Evolutionary conservation across 1,140 invertebrate species (phyloP).

Genomic region (Euura saliciscinereae): DNA sequence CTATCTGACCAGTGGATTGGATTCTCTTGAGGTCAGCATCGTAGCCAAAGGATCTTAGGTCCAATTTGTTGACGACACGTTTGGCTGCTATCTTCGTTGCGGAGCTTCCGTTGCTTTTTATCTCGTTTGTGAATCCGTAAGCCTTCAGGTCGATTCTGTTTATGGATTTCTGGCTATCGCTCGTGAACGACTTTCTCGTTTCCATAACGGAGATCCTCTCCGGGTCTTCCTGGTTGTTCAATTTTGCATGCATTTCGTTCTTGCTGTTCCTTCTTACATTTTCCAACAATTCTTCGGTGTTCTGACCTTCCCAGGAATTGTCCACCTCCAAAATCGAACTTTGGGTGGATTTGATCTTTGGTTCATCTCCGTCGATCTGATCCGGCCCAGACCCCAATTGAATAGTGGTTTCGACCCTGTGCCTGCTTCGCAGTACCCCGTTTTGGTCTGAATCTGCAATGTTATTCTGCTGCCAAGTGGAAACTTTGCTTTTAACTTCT

Average conservation of each 20-base stretch:
- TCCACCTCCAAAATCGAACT: not conserved
- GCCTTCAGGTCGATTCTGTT: constrained; percentile 46
- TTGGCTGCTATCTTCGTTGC: constrained; percentile 18
- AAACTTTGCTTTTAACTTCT: constrained; percentile 21
- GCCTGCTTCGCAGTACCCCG: not conserved
- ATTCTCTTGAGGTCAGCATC: constrained; percentile 43
- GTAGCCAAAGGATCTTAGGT: constrained; percentile 47
- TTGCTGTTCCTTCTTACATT: constrained; percentile 38
- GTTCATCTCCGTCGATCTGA: not conserved
- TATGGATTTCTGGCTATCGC: constrained; percentile 37
- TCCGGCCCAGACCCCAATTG: not conserved
- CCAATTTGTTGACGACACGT: constrained; percentile 46
- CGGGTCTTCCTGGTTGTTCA: constrained; percentile 33
- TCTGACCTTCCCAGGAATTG: constrained; percentile 8
- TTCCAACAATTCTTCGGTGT: constrained; percentile 31
- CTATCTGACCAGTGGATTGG: constrained; percentile 45
- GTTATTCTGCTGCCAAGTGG: constrained; percentile 27
- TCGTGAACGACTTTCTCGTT: constrained; percentile 19
- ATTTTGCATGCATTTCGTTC: constrained; percentile 39
- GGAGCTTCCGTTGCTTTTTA: constrained; percentile 22
- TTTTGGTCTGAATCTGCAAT: constrained; percentile 20
- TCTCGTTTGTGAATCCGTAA: constrained; percentile 48
- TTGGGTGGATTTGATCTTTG: not conserved
- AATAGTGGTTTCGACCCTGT: constrained; percentile 4
- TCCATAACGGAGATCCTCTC: constrained; percentile 23